Evolutionary conservation across 2,113 vertebrate species (phyloP), one percentile per base, ranked within the genome.

Genomic region (Athene cunicularia): DNA sequence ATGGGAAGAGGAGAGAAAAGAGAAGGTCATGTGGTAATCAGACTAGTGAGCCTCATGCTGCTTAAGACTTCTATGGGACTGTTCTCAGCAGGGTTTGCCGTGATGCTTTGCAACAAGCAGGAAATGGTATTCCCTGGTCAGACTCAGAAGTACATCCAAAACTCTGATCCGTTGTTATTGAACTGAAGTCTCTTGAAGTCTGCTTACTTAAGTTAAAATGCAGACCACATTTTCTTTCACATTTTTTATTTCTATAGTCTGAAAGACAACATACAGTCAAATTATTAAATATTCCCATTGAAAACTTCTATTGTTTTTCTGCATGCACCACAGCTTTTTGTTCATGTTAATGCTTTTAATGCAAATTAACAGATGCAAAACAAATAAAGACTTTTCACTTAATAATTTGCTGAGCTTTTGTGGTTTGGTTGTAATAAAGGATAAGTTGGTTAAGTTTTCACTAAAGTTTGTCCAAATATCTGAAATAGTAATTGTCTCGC

Each of bases 321-420:
- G 14, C 47, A 10, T 18, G 6, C 5, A 11, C 4, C 33, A 50
- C 9, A 27, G 0, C 0, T 24, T 32, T 91, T 52, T 35, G 3
- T 30, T 18, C 7, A 8, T 47, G 6, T 27, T 50, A 62, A 4
- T 41, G 18, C 26, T 85, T 74, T 85, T 41, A 37, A 75, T 53
- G 19, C 18, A 63, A 59, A 5, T 6, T 88, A 53, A 41, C 5
- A 59, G 26, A 33, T 35, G n/a, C 5, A 56, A 88, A 68, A 20
- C 21, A 66, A 59, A 45, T 7, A n/a, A 8, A 52, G 11, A 52
- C 6, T 39, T 74, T 56, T 35, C 11, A 50, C 4, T 68, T 86
- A 26, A 32, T 37, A 64, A 35, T 62, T 50, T 43, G 1, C 12
- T 62, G 60, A 91, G 33, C 53, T 27, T 5, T 47, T 56, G 9